Base-by-base conservation (phyloP, 1,140 invertebrate species). In the Lepidostoma basale region DNA sequence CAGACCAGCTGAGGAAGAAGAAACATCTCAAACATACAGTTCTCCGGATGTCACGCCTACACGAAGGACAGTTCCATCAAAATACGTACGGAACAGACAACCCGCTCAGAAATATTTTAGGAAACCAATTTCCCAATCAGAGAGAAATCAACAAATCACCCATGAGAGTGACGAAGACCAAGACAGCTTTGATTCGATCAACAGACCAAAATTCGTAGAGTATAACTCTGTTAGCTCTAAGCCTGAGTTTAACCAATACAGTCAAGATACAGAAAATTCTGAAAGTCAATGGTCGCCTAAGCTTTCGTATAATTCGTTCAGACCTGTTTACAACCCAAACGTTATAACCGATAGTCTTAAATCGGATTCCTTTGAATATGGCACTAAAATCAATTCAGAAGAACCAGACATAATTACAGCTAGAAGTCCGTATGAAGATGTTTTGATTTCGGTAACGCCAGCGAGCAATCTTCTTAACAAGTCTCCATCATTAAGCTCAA, bases 241-340 rank as follows among this genome's bases (percentile, higher is more conserved):
- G 65, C 77, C 78, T 3, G 79, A 78, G 72, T 81, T 78, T 36
- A 75, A 73, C 1, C 72, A 76, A 65, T 77, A 77, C 20, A 68
- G 70, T 59, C 64, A 47, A 6, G 69, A 71, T 23, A 66, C 59
- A 45, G 73, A 64, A 23, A 72, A 74, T 67, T 16, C 63, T 18
- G 83, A 87, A 45, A 86, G 86, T 4, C 84, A 87, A 40, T 90
- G 88, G 88, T 89, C 88, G 1, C 85, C 87, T 3, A 87, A 87
- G 71, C 71, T 86, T 54, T 83, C 84, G 8, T 77, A 76, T 23
- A 82, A 81, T 64, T 84, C 85, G 3, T 87, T 87, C 68, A 85
- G 85, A 72, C 84, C 85, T 5, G 78, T 77, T 4, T 84, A 79
- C 68, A 83, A 83, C 67, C 79, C 82, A 2, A 86, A 86, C 74